These are phyloP conservation scores for Balanococcus diminutus DNA, from an alignment of 2,888 invertebrate species.

Conservation along the genomic window DNA sequence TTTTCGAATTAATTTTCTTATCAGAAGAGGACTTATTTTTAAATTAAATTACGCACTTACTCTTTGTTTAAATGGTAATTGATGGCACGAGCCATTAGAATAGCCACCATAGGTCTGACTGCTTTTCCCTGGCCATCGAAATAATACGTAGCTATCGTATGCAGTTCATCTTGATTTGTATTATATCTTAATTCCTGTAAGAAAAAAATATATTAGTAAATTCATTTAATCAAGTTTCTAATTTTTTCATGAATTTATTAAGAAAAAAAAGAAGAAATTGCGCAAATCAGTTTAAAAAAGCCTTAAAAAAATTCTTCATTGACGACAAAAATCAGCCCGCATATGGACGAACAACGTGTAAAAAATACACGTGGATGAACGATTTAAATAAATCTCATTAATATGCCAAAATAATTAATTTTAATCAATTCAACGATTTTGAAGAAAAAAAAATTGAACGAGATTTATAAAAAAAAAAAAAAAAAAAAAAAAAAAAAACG, in stretches of 20 bases:
- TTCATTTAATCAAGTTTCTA: not conserved
- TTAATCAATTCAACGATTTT: not conserved
- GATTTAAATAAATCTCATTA: too few relatives aligned
- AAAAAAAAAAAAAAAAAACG: not conserved
- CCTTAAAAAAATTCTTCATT: not conserved
- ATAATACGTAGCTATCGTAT: constrained; percentile 93
- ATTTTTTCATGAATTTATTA: not conserved
- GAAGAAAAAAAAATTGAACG: not conserved
- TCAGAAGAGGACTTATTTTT: too few relatives aligned
- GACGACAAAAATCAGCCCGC: not conserved
- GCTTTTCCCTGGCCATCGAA: constrained; percentile 98
- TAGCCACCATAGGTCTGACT: constrained; percentile 90
- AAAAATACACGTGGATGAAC: too few relatives aligned
- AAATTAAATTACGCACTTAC: constrained; percentile 67
- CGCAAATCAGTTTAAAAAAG: not conserved
- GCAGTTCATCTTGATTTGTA: constrained; percentile 82
- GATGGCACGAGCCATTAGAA: constrained; percentile 92
- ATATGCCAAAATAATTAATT: not conserved
- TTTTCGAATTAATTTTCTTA: not conserved
- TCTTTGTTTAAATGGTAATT: constrained; percentile 87
- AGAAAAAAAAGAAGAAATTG: not conserved
- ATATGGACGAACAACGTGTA: not conserved
- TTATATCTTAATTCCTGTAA: constrained; percentile 75
- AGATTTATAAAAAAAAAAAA: too few relatives aligned
- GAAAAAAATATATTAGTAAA: constrained; percentile 56